Evolutionary conservation across 1,140 invertebrate species (phyloP).

Genomic region (Bombus difficillimus): DNA sequence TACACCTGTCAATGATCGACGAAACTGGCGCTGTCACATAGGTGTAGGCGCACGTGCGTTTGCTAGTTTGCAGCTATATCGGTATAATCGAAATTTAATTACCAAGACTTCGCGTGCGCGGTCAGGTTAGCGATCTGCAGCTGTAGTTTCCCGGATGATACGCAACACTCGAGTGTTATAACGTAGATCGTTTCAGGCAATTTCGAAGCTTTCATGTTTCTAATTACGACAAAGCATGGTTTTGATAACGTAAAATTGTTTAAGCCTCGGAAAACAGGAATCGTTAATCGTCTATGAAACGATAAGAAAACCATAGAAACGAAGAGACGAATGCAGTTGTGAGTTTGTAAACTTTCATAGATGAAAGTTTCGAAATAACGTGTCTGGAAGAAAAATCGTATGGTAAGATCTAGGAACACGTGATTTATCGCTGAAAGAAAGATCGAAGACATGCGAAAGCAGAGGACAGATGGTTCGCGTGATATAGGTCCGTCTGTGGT

Average conservation of each 20-base stretch:
- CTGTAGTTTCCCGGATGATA: neutral
- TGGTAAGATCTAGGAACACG: neutral
- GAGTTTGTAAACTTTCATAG: neutral
- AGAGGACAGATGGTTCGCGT: neutral
- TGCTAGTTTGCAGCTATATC: no score
- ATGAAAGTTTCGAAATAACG: no score
- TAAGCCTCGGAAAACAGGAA: neutral
- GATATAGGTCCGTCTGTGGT: conserved; percentile 5
- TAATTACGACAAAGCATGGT: neutral
- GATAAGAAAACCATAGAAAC: no score
- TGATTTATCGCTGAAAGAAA: conserved; percentile 14
- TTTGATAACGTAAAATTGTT: neutral
- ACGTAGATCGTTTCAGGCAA: neutral
- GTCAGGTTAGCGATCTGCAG: neutral
- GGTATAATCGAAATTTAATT: conserved; percentile 39
- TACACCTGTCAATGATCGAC: neutral
- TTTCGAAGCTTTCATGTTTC: neutral
- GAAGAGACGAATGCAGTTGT: neutral
- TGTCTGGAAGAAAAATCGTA: neutral
- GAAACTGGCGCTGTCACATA: neutral
- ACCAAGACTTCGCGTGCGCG: neutral
- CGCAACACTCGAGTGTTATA: neutral
- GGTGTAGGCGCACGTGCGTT: neutral
- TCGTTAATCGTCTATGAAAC: no score
- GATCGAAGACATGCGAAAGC: neutral